Evolutionary conservation across 2,113 vertebrate species (phyloP).

Genomic region (Petroica traversi): DNA sequence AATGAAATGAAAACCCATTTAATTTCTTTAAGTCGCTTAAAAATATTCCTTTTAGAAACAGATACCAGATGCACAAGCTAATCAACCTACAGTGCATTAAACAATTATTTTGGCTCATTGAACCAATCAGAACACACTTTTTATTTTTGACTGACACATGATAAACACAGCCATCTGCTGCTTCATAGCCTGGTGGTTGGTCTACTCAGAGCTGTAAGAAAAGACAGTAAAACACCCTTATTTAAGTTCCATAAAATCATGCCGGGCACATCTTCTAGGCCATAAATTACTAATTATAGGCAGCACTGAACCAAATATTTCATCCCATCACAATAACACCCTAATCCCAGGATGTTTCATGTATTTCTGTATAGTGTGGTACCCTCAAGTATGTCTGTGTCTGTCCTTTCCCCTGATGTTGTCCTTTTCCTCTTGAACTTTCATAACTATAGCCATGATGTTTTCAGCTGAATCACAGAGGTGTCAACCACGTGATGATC

Average conservation of each 20-base stretch:
- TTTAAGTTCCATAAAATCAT: constrained; percentile 26
- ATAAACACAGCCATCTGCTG: constrained; percentile 74
- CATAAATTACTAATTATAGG: constrained; percentile 54
- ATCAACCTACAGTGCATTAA: constrained; percentile 70
- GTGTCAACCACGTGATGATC: neutral
- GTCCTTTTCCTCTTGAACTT: neutral
- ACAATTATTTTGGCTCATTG: constrained; percentile 73
- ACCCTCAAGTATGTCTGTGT: neutral
- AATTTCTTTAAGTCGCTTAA: constrained; percentile 19
- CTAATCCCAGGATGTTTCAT: constrained; percentile 32
- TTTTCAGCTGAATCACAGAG: neutral
- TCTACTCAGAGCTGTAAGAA: constrained; percentile 32
- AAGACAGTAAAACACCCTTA: constrained; percentile 39
- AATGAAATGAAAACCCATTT: neutral
- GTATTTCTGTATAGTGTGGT: neutral
- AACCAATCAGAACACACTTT: constrained; percentile 65
- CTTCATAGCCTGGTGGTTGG: constrained; percentile 41
- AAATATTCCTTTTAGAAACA: constrained; percentile 34
- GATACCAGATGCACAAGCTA: constrained; percentile 63
- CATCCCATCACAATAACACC: neutral
- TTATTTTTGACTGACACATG: constrained; percentile 65
- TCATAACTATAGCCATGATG: too few relatives aligned
- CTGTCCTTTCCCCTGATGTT: neutral
- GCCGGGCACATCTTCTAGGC: constrained; percentile 48
- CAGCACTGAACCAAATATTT: constrained; percentile 46